A percentile compares a stretch with the other conserved stretches of the same genome.
Evolutionary conservation across 2,888 invertebrate genomes (phyloP).

Genomic region (Elysia crispata): DNA sequence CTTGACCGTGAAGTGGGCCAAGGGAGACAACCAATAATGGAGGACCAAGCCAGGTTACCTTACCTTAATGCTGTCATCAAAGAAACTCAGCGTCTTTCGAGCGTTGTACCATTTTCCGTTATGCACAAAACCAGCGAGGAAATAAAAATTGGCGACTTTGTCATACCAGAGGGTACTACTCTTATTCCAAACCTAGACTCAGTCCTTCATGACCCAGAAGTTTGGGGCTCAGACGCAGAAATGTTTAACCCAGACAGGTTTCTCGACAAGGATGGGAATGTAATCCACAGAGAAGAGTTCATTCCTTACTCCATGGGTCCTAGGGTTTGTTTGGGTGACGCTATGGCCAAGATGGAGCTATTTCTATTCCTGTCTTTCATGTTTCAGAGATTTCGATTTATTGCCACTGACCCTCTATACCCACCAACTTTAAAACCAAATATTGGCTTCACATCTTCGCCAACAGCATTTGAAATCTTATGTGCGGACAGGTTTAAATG

Average conservation of each 20-base stretch:
- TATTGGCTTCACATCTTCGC: conserved; percentile 24
- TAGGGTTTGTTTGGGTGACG: conserved; percentile 36
- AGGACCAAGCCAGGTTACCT: conserved; percentile 44
- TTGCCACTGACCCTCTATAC: conserved; percentile 28
- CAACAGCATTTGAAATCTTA: conserved; percentile 14
- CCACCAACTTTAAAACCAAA: conserved; percentile 16
- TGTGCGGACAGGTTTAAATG: neutral
- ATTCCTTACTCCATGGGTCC: conserved; percentile 56
- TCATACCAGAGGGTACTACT: conserved; percentile 64
- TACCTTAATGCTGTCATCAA: neutral
- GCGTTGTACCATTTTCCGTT: too few relatives aligned
- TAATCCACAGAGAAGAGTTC: conserved; percentile 46
- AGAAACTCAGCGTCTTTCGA: too few relatives aligned
- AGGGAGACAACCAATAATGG: conserved; percentile 49
- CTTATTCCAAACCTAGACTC: conserved; percentile 63
- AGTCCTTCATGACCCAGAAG: conserved; percentile 56
- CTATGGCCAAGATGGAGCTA: conserved; percentile 39
- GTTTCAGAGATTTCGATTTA: conserved; percentile 40
- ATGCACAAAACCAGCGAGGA: conserved; percentile 52
- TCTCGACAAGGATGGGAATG: conserved; percentile 53
- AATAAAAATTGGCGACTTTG: conserved; percentile 61
- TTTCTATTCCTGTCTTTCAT: conserved; percentile 42
- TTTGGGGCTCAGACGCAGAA: conserved; percentile 58
- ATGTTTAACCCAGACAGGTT: conserved; percentile 65
- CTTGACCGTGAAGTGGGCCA: conserved; percentile 72